Conservation (phyloP, 2,797 vertebrate species). For the Lagorchestes hirsutus region DNA sequence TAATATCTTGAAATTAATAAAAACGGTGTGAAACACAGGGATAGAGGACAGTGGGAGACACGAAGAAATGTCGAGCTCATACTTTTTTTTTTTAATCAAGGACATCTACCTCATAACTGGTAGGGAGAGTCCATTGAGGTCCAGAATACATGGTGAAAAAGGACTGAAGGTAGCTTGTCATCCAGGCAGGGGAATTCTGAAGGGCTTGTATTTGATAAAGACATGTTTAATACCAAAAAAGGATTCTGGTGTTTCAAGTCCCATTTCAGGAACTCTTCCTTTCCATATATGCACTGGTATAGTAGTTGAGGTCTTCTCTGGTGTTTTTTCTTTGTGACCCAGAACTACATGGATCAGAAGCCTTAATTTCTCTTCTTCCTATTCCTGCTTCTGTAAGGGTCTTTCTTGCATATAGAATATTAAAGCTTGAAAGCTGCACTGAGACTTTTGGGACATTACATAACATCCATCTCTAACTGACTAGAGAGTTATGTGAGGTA, state of each 20-base stretch:
- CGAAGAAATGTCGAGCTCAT: not conserved
- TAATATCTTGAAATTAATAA: not conserved
- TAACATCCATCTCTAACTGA: not conserved
- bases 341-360: not conserved
- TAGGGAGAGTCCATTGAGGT: not conserved
- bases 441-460: not conserved
- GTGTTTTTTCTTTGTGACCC: not conserved
- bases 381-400: not conserved
- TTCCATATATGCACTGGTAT: not conserved
- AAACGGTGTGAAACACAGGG: not conserved
- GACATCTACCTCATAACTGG: not conserved
- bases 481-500: not conserved
- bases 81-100: not conserved
- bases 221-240: not conserved
- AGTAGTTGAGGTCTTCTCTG: not conserved
- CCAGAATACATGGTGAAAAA: not conserved
- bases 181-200: not conserved
- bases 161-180: constrained; percentile 14
- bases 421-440: not conserved
- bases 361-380: not conserved
- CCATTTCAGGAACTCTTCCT: not conserved
- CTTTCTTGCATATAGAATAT: not conserved
- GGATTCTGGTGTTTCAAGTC: not conserved
- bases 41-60: not conserved
- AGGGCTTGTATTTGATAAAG: constrained; percentile 4